Evolutionary conservation across 2,113 vertebrate species (phyloP), one percentile per base, ranked within the genome.

Genomic region (Hemichromis elongatus): DNA sequence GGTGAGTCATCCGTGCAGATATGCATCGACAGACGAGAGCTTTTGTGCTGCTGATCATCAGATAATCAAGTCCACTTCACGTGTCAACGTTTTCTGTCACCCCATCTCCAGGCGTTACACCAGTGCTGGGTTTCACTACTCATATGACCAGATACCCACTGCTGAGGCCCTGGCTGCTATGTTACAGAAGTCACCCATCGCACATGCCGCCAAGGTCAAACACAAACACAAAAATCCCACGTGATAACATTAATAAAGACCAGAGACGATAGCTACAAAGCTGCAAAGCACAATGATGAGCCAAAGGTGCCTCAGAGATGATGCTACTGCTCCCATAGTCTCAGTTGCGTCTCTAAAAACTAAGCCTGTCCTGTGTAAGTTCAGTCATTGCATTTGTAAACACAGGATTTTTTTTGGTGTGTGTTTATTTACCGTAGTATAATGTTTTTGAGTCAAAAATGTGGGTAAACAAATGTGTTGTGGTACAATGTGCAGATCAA

Each of bases 161-260:
- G 84, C 92, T 0, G 92, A 96, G 26, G 96, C 95, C 0, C 86
- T 98, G 92, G 91, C 91, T 13, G 52, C 93, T 21, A 97, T 97
- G 97, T 90, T 97, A 14, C 93, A 94, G 82, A 92, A 80, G 89
- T 98, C 97, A 0, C 97, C 97, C 81, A 97, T 98, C 2, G 66
- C 85, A 68, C 93, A 96, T 14, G 96, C 94, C 2, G 82, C 92
- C 24, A 93, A 86, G 96, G 97, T 97, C 90, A 88, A 86, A 84
- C 54, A 14, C 35, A 14, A 47, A 52, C 40, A 53, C 28, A 21
- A 21, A 6, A 14, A 30, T 53, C 24, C 3, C 24, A 9, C 24
- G 5, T 37, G 10, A 70, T 47, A 73, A 45, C 37, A 8, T 70
- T 3, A 68, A 68, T 42, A n/a, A 68, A 24, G 0, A 70, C 40